A percentile compares a stretch with the other conserved stretches of the same genome.
These are phyloP conservation scores for Ptilorrhoa leucosticta DNA, from an alignment of 2,113 vertebrate species.

Conservation along the genomic window DNA sequence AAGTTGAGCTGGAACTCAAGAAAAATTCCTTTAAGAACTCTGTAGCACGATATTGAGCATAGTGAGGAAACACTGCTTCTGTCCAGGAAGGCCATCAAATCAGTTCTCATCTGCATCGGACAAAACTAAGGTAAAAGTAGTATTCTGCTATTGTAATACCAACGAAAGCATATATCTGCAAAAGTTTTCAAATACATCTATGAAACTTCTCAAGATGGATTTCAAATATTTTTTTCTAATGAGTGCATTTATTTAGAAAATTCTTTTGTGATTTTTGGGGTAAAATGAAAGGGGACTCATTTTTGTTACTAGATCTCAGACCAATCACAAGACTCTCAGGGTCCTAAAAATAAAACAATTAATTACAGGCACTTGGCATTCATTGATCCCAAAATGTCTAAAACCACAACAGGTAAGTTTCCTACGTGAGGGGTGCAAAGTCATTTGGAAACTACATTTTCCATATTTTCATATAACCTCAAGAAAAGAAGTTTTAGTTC, in stretches of 20 bases:
- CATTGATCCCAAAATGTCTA: not conserved
- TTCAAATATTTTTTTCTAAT: not conserved
- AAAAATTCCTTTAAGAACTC: not conserved
- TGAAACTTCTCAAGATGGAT: not conserved
- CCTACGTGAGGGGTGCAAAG: constrained; percentile 33
- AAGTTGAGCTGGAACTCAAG: not conserved
- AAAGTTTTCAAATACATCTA: not conserved
- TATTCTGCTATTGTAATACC: not conserved
- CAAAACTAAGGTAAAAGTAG: not conserved
- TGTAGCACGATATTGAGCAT: not conserved
- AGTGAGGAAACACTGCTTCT: not conserved
- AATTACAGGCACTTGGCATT: not conserved
- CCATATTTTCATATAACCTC: not conserved
- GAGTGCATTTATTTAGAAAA: not conserved
- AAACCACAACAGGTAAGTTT: not conserved
- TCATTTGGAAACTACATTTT: not conserved
- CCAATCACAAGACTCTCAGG: not conserved
- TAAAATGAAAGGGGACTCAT: not conserved
- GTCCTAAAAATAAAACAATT: not conserved
- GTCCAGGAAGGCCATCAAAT: not conserved
- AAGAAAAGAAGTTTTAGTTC: not conserved
- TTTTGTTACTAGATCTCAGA: not conserved
- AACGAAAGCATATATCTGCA: not conserved
- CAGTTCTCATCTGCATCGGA: not conserved
- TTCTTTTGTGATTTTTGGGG: not conserved